Percentiles rank a stretch among this genome's conserved stretches.
Conservation (phyloP, 2,888 invertebrate species). For the Hydroisotoma schaefferi region DNA sequence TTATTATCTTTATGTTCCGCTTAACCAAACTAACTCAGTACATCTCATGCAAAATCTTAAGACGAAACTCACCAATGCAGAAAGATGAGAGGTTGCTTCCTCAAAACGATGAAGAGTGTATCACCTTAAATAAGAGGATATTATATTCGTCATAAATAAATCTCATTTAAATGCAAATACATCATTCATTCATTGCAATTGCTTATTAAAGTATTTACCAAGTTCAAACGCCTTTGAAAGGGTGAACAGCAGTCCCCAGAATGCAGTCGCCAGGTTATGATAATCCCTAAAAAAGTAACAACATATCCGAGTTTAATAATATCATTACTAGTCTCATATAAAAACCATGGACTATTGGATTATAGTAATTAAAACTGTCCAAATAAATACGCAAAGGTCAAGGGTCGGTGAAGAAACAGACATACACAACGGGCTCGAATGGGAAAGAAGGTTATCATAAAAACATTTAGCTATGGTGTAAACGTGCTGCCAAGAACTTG, state of each 20-base stretch:
- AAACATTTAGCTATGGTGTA: too few species aligned
- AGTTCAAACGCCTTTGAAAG: slow-evolving; percentile 44
- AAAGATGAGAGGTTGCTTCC: slow-evolving; percentile 45
- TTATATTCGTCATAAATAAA: background rate
- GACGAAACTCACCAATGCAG: slow-evolving; percentile 45
- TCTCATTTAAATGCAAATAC: background rate
- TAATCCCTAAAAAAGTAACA: slow-evolving; percentile 31
- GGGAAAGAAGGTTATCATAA: too few species aligned
- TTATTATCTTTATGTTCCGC: too few species aligned
- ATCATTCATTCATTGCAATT: background rate
- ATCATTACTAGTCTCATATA: background rate
- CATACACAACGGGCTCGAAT: too few species aligned
- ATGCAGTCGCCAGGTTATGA: slow-evolving; percentile 41
- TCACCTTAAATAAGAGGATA: slow-evolving; percentile 17
- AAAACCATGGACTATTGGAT: too few species aligned
- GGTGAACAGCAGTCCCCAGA: slow-evolving; percentile 47
- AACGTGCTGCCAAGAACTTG: too few species aligned
- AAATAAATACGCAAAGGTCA: too few species aligned
- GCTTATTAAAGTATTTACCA: slow-evolving; percentile 9
- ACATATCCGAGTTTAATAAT: background rate
- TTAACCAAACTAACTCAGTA: too few species aligned
- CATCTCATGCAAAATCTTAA: too few species aligned
- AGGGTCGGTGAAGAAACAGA: too few species aligned
- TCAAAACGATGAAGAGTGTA: slow-evolving; percentile 42
- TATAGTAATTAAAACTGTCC: too few species aligned